Base-by-base conservation (phyloP, 2,888 invertebrate species). In the Nudaria mundana region DNA sequence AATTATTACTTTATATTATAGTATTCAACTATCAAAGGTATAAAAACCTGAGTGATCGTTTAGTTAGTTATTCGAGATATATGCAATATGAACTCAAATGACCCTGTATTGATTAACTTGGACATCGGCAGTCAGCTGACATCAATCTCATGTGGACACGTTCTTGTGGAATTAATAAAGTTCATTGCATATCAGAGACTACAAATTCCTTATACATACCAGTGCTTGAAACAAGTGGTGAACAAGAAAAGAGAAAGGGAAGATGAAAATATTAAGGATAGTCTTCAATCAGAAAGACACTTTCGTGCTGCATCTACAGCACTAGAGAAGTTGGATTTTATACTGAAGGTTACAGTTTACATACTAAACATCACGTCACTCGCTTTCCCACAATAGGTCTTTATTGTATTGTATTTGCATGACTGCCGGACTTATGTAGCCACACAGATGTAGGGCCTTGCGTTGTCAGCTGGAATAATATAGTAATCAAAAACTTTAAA, bases 161-260 rank as follows among this genome's bases (percentile, higher is more conserved):
- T 91, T 30, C 75, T 92, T 31, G 89, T 87, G 14, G 91, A 91
- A 73, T 62, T 92, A 44, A 73, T 91, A 28, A 91, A 91, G 66
- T 89, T 89, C 53, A 71, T 91, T 28, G 74, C 86, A 0, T 91
- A 90, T 73, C 91, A 91, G 66, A 89, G 90, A 65, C 71, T 90
- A 25, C 91, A 89, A 69, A 89, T 89, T 60, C 90, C 90, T 0
- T 90, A 89, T 49, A 72, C 77, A 0, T 90, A 89, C 48, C 83
- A 84, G 45, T 88, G 88, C 83, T 52, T 90, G 20, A 90, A 90
- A 52, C 82, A 85, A 59, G 67, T 84, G 15, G 69, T 90, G 20
- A 83, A 59, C 31, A 84, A 75, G 37, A 82, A 71, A 47, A 83
- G 80, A 46, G 61, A 55, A 10, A 53, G 49, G 36, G 65, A 71